phyloP scores from a whole-genome alignment of 2,113 vertebrate genomes.

The Microtus ochrogaster region DNA sequence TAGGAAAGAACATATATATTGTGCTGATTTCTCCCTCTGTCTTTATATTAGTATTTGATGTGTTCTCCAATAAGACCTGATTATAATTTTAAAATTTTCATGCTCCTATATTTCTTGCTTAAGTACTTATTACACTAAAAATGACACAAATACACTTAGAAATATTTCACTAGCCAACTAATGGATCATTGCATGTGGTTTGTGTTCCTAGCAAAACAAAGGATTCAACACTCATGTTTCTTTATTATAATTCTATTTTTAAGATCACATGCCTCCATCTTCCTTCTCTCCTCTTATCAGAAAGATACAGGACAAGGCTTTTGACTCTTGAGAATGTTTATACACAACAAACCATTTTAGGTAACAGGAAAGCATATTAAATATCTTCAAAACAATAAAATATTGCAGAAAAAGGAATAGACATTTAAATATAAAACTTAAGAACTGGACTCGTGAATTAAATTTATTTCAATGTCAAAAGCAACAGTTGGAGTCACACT shows the following conservation, averaged over 20 bases:
- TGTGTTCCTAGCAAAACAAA: background rate
- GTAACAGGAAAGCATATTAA: background rate
- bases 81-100: background rate
- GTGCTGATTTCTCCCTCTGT: background rate
- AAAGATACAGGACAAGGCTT: background rate
- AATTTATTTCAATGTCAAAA: background rate
- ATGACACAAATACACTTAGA: constrained; percentile 39
- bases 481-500: background rate
- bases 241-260: constrained; percentile 5
- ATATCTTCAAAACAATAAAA: background rate
- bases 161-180: constrained; percentile 37
- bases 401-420: background rate
- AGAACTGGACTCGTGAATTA: fast-evolving
- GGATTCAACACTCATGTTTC: background rate
- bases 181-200: background rate
- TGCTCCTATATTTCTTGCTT: background rate
- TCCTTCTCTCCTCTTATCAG: background rate
- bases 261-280: background rate
- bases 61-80: background rate
- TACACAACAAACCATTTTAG: background rate
- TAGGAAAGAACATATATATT: background rate
- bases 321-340: background rate
- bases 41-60: background rate
- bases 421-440: background rate
- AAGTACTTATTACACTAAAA: constrained; percentile 13